phyloP scores from a whole-genome alignment of 2,113 vertebrate species.

The Vidua chalybeata region DNA sequence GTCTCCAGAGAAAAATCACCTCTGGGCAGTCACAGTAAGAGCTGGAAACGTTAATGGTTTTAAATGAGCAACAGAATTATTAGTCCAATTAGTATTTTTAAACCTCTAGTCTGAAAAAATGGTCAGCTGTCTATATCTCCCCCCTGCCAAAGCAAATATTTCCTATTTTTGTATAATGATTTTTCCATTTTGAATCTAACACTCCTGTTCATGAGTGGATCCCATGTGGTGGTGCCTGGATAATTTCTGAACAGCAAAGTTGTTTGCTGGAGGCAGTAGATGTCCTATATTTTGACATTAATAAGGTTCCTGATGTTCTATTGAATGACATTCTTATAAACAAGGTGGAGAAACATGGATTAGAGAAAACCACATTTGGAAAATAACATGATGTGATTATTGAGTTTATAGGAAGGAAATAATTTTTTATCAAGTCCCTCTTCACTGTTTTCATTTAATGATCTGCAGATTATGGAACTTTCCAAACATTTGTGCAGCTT shows the following conservation, averaged over 20 bases:
- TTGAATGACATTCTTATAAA: neutral
- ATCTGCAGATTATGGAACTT: neutral
- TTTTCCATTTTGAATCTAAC: neutral
- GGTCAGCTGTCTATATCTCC: neutral
- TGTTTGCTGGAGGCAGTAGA: neutral
- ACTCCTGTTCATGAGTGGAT: neutral
- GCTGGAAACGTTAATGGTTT: neutral
- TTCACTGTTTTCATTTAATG: neutral
- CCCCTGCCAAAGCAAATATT: neutral
- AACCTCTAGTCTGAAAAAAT: neutral
- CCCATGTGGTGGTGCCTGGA: neutral
- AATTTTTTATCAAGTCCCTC: neutral
- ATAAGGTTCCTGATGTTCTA: neutral
- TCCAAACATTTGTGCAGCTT: neutral
- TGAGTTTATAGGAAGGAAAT: neutral
- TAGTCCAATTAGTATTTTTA: neutral
- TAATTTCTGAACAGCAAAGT: neutral
- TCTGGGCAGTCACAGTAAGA: neutral
- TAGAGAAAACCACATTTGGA: neutral
- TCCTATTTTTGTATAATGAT: neutral
- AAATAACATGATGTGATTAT: neutral
- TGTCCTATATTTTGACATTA: conserved; percentile 45
- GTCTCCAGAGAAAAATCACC: neutral
- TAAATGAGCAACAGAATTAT: neutral
- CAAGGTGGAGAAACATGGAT: neutral